phyloP scores from a whole-genome alignment of 2,888 invertebrate species.

The Abscondita cerata region DNA sequence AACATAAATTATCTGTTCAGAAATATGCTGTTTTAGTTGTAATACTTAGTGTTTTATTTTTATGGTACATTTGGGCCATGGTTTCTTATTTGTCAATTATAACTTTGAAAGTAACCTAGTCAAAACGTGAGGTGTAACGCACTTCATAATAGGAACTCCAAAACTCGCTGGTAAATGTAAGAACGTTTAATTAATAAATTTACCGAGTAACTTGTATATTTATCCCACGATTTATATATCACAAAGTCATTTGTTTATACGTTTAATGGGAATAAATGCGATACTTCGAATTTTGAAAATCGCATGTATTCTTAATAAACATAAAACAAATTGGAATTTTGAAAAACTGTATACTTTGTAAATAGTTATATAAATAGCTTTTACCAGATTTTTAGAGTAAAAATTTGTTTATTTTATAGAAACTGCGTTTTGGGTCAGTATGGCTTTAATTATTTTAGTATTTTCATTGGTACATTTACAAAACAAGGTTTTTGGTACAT shows the following conservation, averaged over 20 bases:
- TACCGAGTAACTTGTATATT: slow-evolving; percentile 50
- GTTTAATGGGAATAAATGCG: slow-evolving; percentile 41
- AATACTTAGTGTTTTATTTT: slow-evolving; percentile 38
- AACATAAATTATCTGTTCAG: slow-evolving; percentile 20
- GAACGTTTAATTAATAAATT: slow-evolving; percentile 62
- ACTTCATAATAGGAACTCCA: slow-evolving; percentile 74
- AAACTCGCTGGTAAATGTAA: slow-evolving; percentile 79
- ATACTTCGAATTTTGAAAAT: slow-evolving; percentile 11
- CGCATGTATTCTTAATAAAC: slow-evolving; percentile 21
- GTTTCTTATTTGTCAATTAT: slow-evolving; percentile 54
- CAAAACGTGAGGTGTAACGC: slow-evolving; percentile 53
- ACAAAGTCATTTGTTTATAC: slow-evolving; percentile 41
- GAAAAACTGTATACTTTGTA: slow-evolving; percentile 41
- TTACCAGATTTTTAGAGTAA: slow-evolving; percentile 28
- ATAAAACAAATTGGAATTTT: slow-evolving; percentile 23
- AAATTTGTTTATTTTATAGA: slow-evolving; percentile 30
- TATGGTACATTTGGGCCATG: slow-evolving; percentile 49
- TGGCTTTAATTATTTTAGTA: slow-evolving; percentile 24
- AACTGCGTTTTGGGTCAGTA: slow-evolving; percentile 24
- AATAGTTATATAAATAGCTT: slow-evolving; percentile 42
- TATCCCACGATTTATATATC: slow-evolving; percentile 46
- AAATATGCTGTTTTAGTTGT: slow-evolving; percentile 28
- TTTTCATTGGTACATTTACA: slow-evolving; percentile 10
- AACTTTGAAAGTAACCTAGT: slow-evolving; percentile 60
- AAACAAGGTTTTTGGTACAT: slow-evolving; percentile 19